Evolutionary conservation across 2,888 invertebrate genomes (phyloP), one percentile per base, ranked within the genome.

Genomic region (Saturnia japonica): DNA sequence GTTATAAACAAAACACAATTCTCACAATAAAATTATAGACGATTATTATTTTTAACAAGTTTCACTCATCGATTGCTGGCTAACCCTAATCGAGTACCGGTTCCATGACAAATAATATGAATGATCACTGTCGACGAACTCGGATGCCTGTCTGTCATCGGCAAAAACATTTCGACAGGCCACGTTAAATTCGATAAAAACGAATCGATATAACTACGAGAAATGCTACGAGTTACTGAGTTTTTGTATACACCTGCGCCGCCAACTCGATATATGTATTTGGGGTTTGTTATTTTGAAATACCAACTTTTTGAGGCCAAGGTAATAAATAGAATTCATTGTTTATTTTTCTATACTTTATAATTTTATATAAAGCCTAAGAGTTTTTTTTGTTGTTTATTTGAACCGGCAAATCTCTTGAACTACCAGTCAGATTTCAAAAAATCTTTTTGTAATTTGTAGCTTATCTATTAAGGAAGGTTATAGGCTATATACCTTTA

Each of bases 41-140:
- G 28, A 60, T 60, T 60, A 28, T 28, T 19, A 60, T 28, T 60
- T 28, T 60, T 14, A 60, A 28, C 25, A 60, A 25, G 28, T 25
- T 60, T 60, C 25, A 25, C 6, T 22, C 57, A 14, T 19, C 19
- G n/a, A 40, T 75, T 76, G 70, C 69, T 68, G 42, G 72, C 62
- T 54, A 68, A 74, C 70, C 70, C 72, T 45, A 69, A 67, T 71
- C 72, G 68, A 72, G 80, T 87, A 89, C 89, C 88, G 87, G 88
- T 88, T 88, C 84, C 83, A 83, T 87, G 86, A 88, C 87, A 89
- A 88, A 86, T 85, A 88, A 86, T 81, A 82, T 82, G 79, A 86
- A 83, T 84, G 83, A 88, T 84, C 84, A 80, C 85, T 83, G 89
- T 86, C 88, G 85, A 85, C 86, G 88, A 88, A 88, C 89, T 88